Evolutionary conservation across 2,888 invertebrate genomes (phyloP).

Genomic region (Papilio demoleus): DNA sequence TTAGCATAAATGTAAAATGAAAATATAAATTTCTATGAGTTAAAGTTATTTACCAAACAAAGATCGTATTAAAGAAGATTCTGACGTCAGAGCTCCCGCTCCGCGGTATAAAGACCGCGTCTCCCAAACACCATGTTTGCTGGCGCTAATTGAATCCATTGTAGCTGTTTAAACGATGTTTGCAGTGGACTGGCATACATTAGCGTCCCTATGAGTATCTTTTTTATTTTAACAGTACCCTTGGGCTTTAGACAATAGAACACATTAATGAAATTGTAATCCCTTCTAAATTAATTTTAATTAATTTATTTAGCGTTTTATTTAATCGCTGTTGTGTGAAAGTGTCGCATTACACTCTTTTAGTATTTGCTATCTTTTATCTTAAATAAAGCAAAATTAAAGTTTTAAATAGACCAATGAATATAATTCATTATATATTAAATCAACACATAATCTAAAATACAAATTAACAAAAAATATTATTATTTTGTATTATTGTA

Average conservation of each 20-base stretch:
- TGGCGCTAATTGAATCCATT: constrained; percentile 79
- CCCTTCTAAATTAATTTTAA: constrained; percentile 3
- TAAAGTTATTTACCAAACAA: background rate
- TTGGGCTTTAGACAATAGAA: constrained; percentile 31
- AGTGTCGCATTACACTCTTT: background rate
- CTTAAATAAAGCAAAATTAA: too few species aligned
- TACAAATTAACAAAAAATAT: too few species aligned
- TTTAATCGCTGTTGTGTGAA: background rate
- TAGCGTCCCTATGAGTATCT: constrained; percentile 42
- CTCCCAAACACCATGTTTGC: constrained; percentile 71
- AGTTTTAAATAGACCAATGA: too few species aligned
- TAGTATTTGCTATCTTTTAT: background rate
- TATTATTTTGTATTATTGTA: too few species aligned
- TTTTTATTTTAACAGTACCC: constrained; percentile 34
- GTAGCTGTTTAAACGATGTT: constrained; percentile 74
- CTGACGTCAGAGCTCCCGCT: constrained; percentile 14
- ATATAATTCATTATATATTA: too few species aligned
- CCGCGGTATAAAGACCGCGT: constrained; percentile 51
- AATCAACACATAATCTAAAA: too few species aligned
- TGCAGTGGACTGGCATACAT: constrained; percentile 62
- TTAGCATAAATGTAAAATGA: too few species aligned
- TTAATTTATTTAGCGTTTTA: background rate
- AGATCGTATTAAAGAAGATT: background rate
- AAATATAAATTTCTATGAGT: too few species aligned
- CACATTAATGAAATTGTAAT: constrained; percentile 28